Conservation (phyloP, 2,888 invertebrate genomes). For the Malthinus seriepunctatus region DNA sequence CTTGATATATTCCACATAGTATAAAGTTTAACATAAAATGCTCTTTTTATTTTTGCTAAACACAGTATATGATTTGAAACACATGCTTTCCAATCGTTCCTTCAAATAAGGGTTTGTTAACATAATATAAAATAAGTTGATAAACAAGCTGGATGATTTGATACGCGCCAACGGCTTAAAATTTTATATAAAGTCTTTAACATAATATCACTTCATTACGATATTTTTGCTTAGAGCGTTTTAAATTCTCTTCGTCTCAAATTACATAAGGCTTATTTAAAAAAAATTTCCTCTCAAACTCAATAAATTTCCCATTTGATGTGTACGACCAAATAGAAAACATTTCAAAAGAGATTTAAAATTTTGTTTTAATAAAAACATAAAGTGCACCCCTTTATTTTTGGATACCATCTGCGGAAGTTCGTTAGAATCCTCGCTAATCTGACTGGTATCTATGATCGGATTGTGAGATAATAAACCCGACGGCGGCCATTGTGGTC, state of each 20-base stretch:
- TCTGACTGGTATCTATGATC: slow-evolving; percentile 49
- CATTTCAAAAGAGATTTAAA: too few species aligned
- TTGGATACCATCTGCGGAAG: slow-evolving; percentile 54
- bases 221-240: background rate
- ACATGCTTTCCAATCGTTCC: slow-evolving; percentile 25
- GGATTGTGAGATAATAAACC: slow-evolving; percentile 35
- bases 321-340: too few species aligned
- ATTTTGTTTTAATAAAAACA: slow-evolving; percentile 5
- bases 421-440: slow-evolving; percentile 56
- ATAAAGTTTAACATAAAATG: slow-evolving; percentile 22
- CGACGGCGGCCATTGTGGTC: slow-evolving; percentile 52
- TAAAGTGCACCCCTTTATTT: slow-evolving; percentile 31
- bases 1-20: too few species aligned
- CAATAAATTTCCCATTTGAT: background rate
- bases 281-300: background rate
- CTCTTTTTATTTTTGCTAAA: slow-evolving; percentile 30
- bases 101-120: slow-evolving; percentile 16
- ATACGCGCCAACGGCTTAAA: slow-evolving; percentile 12
- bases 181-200: slow-evolving; percentile 11
- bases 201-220: slow-evolving; percentile 22
- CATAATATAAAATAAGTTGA: background rate
- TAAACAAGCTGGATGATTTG: slow-evolving; percentile 14
- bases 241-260: background rate
- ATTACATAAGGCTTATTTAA: background rate
- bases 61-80: slow-evolving; percentile 34